Evolutionary conservation across 2,888 invertebrate species (phyloP).

Genomic region (Lithophane leautieri): DNA sequence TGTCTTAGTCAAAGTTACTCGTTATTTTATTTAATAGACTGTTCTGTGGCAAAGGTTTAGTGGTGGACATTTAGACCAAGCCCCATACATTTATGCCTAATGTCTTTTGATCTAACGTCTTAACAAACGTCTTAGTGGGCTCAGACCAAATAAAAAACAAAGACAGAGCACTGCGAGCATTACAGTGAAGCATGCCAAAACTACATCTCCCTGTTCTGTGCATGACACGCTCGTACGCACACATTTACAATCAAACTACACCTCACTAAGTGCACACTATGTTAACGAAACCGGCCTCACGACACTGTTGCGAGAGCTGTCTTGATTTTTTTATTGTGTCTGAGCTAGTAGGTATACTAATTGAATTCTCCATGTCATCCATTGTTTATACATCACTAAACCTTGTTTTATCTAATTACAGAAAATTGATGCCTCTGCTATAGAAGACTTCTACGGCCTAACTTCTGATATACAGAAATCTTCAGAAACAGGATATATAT

Average conservation of each 20-base stretch:
- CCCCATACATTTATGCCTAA: neutral
- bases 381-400: neutral
- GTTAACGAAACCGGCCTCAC: too few relatives aligned
- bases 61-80: neutral
- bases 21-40: neutral
- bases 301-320: too few relatives aligned
- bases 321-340: too few relatives aligned
- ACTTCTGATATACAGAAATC: slow-evolving; percentile 99
- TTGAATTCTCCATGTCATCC: neutral
- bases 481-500: slow-evolving; percentile 99
- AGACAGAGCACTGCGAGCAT: too few relatives aligned
- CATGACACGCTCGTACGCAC: too few relatives aligned
- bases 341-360: neutral
- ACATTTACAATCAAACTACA: too few relatives aligned
- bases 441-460: slow-evolving; percentile 99
- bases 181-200: too few relatives aligned
- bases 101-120: neutral
- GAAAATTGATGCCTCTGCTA: slow-evolving; percentile 99
- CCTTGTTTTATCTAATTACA: slow-evolving; percentile 84
- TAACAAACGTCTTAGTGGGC: neutral
- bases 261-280: too few relatives aligned
- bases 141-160: too few relatives aligned
- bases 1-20: neutral
- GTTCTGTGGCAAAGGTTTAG: neutral
- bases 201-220: too few relatives aligned